phyloP scores from a whole-genome alignment of 2,797 vertebrate species.

The Scomberomorus guttatus region DNA sequence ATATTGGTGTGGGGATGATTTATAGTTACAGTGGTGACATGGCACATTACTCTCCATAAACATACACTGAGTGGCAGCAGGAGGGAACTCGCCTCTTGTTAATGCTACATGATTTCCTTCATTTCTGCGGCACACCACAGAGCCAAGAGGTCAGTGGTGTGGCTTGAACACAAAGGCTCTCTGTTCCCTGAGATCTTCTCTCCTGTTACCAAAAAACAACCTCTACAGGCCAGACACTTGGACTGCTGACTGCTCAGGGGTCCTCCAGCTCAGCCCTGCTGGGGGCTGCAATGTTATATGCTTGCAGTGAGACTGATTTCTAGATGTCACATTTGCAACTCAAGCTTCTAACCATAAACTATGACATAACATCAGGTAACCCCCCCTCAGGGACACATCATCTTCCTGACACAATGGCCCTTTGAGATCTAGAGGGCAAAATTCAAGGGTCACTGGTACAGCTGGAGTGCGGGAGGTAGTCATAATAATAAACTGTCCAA shows the following conservation, averaged over 20 bases:
- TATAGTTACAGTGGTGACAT: slow-evolving; percentile 44
- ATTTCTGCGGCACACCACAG: slow-evolving; percentile 56
- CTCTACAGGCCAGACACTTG: slow-evolving; percentile 11
- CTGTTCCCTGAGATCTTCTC: slow-evolving; percentile 48
- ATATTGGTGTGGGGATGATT: slow-evolving; percentile 32
- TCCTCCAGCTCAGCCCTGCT: not conserved
- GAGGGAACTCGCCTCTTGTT: slow-evolving; percentile 41
- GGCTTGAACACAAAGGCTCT: slow-evolving; percentile 57
- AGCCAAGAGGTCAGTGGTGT: slow-evolving; percentile 25
- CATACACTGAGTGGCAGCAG: slow-evolving; percentile 49
- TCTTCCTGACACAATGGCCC: slow-evolving; percentile 28
- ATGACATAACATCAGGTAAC: slow-evolving; percentile 30
- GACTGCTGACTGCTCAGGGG: slow-evolving; percentile 6
- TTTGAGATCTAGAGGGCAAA: slow-evolving; percentile 33
- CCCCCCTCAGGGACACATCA: slow-evolving; percentile 15
- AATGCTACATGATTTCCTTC: slow-evolving; percentile 46
- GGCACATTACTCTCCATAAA: slow-evolving; percentile 64
- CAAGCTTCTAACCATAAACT: slow-evolving; percentile 24
- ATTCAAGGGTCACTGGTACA: slow-evolving; percentile 38
- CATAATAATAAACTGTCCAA: slow-evolving; percentile 43
- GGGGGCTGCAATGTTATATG: not conserved
- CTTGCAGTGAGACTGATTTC: not conserved
- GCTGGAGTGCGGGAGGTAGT: slow-evolving; percentile 46
- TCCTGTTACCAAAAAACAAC: slow-evolving; percentile 27
- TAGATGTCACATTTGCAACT: not conserved